Evolutionary conservation across 2,888 invertebrate species (phyloP).

Genomic region (Periphyllus acericola): DNA sequence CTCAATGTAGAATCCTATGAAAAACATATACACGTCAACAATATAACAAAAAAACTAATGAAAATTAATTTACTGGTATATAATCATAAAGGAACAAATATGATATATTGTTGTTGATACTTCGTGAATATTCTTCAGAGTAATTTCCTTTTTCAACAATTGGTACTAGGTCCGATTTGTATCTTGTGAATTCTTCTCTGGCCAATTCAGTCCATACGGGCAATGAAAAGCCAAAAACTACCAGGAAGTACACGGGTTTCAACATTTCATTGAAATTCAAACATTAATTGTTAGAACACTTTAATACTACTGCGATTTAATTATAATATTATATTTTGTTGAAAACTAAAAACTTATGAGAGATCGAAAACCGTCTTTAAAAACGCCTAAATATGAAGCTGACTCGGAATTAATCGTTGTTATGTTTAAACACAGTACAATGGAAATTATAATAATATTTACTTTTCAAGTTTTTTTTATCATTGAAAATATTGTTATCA

Average conservation of each 20-base stretch:
- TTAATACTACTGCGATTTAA: too few species aligned
- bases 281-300: not conserved
- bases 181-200: not conserved
- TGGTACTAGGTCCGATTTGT: conserved; percentile 13
- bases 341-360: too few species aligned
- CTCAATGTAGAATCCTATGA: conserved; percentile 6
- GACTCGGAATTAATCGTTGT: too few species aligned
- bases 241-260: not conserved
- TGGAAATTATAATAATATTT: too few species aligned
- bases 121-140: conserved; percentile 67
- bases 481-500: too few species aligned
- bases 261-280: conserved; percentile 10
- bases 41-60: not conserved
- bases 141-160: conserved; percentile 56
- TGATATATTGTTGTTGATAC: conserved; percentile 69
- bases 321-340: too few species aligned
- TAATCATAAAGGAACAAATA: conserved; percentile 71
- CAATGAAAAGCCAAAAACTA: not conserved
- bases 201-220: not conserved
- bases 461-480: too few species aligned
- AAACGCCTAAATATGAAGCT: too few species aligned
- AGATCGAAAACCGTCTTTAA: too few species aligned
- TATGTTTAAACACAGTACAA: too few species aligned
- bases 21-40: not conserved
- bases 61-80: conserved; percentile 64